These are phyloP conservation scores for Lutjanus argentimaculatus DNA, from an alignment of 2,797 vertebrate genomes.

Conservation along the genomic window DNA sequence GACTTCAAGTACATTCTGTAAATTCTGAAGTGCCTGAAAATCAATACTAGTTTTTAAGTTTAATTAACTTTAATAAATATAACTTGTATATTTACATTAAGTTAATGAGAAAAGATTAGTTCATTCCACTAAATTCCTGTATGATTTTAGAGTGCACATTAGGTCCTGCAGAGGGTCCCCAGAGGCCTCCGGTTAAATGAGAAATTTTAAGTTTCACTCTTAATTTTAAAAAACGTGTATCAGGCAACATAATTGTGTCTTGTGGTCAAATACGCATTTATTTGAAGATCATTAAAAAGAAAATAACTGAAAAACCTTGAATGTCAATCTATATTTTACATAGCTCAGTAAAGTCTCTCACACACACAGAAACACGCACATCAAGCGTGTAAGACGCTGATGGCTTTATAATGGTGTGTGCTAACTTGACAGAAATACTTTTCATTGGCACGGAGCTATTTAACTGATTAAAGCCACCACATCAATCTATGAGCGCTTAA, in stretches of 20 bases:
- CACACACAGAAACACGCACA: constrained; percentile 23
- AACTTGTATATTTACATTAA: too few relatives aligned
- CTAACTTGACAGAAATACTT: constrained; percentile 52
- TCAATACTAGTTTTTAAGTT: too few relatives aligned
- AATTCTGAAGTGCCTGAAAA: too few relatives aligned
- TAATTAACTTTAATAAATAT: too few relatives aligned
- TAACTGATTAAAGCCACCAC: constrained; percentile 79
- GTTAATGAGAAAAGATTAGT: too few relatives aligned
- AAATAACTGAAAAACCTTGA: not conserved
- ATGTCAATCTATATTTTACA: constrained; percentile 16
- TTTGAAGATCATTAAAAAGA: constrained; percentile 12
- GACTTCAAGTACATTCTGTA: too few relatives aligned
- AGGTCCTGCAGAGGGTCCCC: not conserved
- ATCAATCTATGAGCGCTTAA: constrained; percentile 59
- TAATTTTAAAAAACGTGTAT: not conserved
- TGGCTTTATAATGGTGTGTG: constrained; percentile 68
- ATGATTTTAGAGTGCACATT: not conserved
- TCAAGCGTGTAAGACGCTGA: constrained; percentile 43
- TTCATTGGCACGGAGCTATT: constrained; percentile 53
- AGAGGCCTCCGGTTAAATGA: not conserved
- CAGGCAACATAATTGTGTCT: not conserved
- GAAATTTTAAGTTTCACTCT: not conserved
- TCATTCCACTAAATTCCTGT: too few relatives aligned
- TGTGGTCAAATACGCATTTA: constrained; percentile 6
- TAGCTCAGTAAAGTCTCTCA: constrained; percentile 8